Evolutionary conservation across 2,888 invertebrate species (phyloP).

Genomic region (Thera britannica): DNA sequence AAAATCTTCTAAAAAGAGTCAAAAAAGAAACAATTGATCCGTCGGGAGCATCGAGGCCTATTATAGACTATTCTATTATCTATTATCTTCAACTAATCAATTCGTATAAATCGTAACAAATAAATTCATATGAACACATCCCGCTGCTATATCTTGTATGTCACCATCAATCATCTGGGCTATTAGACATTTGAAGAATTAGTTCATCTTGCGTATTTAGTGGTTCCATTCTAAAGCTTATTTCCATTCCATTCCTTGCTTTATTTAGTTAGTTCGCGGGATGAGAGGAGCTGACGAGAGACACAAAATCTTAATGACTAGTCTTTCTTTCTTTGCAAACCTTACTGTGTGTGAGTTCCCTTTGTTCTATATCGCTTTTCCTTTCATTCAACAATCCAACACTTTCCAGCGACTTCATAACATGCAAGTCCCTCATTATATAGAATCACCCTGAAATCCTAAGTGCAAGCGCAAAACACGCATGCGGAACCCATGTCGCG

Average conservation of each 20-base stretch:
- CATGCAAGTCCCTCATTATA: background rate
- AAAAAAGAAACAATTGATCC: too few species aligned
- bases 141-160: background rate
- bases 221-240: background rate
- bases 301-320: background rate
- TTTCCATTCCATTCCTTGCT: background rate
- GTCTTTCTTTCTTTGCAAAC: too few species aligned
- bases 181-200: conserved; percentile 7
- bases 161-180: conserved; percentile 6
- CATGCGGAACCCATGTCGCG: conserved; percentile 25
- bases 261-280: background rate
- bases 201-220: background rate
- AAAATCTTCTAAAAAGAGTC: too few species aligned
- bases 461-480: conserved; percentile 8
- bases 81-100: background rate
- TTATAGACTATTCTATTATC: too few species aligned
- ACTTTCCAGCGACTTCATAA: background rate
- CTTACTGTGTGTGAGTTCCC: background rate
- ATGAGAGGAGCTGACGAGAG: background rate
- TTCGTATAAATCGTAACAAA: background rate
- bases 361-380: background rate
- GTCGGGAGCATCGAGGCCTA: too few species aligned
- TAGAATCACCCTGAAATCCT: background rate
- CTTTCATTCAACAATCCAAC: background rate
- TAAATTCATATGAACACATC: background rate